Conservation (phyloP, 2,888 invertebrate species). For the Lordiphosa fenestrarum region DNA sequence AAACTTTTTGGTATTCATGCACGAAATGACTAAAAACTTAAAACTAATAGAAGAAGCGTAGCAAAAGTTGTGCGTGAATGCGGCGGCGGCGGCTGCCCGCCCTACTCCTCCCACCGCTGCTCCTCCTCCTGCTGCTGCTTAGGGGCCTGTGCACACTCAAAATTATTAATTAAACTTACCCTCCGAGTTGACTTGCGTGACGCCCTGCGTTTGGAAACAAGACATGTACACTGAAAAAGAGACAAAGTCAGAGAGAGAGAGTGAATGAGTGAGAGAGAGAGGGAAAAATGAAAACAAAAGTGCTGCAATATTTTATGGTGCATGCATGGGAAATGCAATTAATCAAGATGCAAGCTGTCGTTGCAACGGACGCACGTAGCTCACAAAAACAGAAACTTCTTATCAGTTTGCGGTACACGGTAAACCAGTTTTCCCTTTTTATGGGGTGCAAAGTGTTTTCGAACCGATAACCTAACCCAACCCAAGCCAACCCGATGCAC, state of each 20-base stretch:
- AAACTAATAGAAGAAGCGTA: slow-evolving; percentile 69
- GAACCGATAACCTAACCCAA: slow-evolving; percentile 48
- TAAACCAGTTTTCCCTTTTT: slow-evolving; percentile 38
- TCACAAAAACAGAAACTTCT: slow-evolving; percentile 43
- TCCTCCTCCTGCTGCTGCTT: slow-evolving; percentile 12
- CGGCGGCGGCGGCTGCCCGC: slow-evolving; percentile 16
- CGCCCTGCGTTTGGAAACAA: slow-evolving; percentile 70
- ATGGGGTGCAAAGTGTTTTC: slow-evolving; percentile 67
- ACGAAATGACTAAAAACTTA: slow-evolving; percentile 70
- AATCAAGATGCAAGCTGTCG: slow-evolving; percentile 59
- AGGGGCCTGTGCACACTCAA: slow-evolving; percentile 44
- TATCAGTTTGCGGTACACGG: slow-evolving; percentile 55
- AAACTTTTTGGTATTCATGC: slow-evolving; percentile 70
- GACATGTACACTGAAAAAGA: slow-evolving; percentile 74
- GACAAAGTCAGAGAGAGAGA: slow-evolving; percentile 26
- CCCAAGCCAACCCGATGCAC: not conserved
- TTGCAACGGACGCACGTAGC: slow-evolving; percentile 27
- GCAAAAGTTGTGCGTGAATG: slow-evolving; percentile 54
- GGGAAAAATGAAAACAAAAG: slow-evolving; percentile 16
- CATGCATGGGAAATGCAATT: slow-evolving; percentile 67
- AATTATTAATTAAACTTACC: slow-evolving; percentile 80
- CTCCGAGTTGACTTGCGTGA: slow-evolving; percentile 77
- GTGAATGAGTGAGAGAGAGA: slow-evolving; percentile 5
- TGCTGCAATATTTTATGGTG: slow-evolving; percentile 2
- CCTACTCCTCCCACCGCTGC: slow-evolving; percentile 1